Percentiles rank a stretch among this genome's conserved stretches.
Conservation (phyloP, 2,888 invertebrate species). For the Charanyca ferruginea region DNA sequence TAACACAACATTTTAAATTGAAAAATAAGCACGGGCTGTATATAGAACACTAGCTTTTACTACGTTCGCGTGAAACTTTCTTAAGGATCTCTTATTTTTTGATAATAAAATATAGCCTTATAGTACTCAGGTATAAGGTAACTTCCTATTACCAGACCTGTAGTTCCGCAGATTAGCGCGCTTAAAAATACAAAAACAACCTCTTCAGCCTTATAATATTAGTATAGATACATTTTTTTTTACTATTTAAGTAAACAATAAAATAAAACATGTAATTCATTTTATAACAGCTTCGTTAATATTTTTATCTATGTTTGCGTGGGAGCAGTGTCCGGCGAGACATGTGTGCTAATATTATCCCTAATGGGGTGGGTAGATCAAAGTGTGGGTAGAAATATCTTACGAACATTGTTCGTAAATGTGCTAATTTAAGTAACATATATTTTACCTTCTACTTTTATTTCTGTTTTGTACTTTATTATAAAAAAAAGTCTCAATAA, state of each 20-base stretch:
- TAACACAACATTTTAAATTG: no score
- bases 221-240: neutral
- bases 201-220: no score
- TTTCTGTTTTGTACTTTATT: no score
- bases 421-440: constrained; percentile 31
- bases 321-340: constrained; percentile 30
- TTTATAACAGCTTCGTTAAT: constrained; percentile 38
- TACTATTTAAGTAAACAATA: constrained; percentile 12
- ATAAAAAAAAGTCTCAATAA: no score
- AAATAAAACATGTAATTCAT: constrained; percentile 28
- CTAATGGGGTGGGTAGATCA: constrained; percentile 26
- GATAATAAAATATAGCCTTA: no score
- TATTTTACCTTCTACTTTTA: constrained; percentile 9
- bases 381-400: constrained; percentile 37
- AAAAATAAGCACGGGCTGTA: neutral
- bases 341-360: constrained; percentile 50
- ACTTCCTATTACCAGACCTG: no score
- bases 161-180: no score
- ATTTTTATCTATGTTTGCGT: constrained; percentile 43
- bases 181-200: no score
- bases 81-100: no score
- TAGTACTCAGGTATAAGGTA: no score
- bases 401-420: constrained; percentile 16
- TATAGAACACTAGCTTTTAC: no score
- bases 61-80: no score